Conservation (phyloP, 2,888 invertebrate genomes). For the Pristionchus maxplancki region DNA sequence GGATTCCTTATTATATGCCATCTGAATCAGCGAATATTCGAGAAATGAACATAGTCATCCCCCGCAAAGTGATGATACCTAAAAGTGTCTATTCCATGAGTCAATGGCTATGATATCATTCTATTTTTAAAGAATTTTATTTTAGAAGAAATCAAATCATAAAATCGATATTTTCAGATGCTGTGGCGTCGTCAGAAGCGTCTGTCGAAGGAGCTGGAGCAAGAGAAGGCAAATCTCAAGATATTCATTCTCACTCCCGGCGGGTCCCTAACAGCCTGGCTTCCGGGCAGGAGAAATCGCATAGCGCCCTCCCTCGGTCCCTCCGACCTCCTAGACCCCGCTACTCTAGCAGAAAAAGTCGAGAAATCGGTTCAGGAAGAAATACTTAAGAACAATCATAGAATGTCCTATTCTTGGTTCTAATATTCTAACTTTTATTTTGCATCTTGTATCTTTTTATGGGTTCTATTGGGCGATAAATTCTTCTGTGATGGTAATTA, state of each 20-base stretch:
- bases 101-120: neutral
- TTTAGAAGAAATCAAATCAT: neutral
- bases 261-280: constrained; percentile 27
- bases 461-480: neutral
- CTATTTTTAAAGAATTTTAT: neutral
- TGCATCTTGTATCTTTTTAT: neutral
- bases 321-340: neutral
- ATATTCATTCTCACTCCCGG: constrained; percentile 24
- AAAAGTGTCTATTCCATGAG: neutral
- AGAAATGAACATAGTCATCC: neutral
- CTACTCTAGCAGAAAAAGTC: neutral
- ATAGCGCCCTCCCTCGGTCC: neutral
- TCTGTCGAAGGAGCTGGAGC: constrained; percentile 37
- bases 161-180: neutral
- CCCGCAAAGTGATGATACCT: neutral
- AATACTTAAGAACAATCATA: constrained; percentile 27
- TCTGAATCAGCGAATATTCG: neutral
- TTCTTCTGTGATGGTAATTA: constrained; percentile 1
- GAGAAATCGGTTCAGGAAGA: constrained; percentile 29
- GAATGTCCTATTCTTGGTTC: constrained; percentile 2
- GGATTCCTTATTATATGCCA: neutral
- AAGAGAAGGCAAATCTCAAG: constrained; percentile 43
- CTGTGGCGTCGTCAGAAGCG: constrained; percentile 13
- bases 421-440: neutral
- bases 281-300: constrained; percentile 6